Conservation (phyloP, 1,140 invertebrate genomes). For the Caenorhabditis remanei region DNA sequence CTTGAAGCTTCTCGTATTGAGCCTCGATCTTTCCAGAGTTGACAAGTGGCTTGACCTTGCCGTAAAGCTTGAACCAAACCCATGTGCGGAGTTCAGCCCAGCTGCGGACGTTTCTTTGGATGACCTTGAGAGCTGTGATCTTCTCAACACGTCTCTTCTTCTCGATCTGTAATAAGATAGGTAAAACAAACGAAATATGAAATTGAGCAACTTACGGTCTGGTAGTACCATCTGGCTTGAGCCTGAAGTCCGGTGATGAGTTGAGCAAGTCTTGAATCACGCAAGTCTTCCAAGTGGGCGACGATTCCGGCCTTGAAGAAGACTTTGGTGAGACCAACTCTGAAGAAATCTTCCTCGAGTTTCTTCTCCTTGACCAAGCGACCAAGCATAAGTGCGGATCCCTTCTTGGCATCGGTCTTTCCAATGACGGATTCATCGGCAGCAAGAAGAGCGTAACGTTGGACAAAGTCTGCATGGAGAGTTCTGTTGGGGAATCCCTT, state of each 20-base stretch:
- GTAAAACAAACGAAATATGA: neutral
- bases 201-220: conserved; percentile 36
- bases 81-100: conserved; percentile 98
- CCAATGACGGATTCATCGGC: conserved; percentile 72
- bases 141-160: conserved; percentile 68
- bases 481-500: conserved; percentile 99
- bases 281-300: conserved; percentile 99
- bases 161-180: conserved; percentile 64
- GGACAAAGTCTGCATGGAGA: conserved; percentile 99
- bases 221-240: conserved; percentile 74
- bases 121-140: conserved; percentile 92
- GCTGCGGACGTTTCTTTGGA: conserved; percentile 97
- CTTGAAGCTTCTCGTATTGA: conserved; percentile 95
- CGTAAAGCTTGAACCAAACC: conserved; percentile 83
- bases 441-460: conserved; percentile 86
- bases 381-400: conserved; percentile 71
- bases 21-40: conserved; percentile 97
- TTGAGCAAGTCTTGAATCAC: conserved; percentile 96
- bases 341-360: conserved; percentile 73
- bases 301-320: conserved; percentile 93
- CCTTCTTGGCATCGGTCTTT: conserved; percentile 71
- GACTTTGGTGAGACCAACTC: conserved; percentile 76
- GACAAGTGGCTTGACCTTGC: conserved; percentile 79
- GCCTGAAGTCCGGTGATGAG: conserved; percentile 97
- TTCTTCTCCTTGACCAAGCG: conserved; percentile 84